Percentiles rank a stretch among this genome's conserved stretches.
Evolutionary conservation across 2,888 invertebrate species (phyloP).

Genomic region (Arctia plantaginis): DNA sequence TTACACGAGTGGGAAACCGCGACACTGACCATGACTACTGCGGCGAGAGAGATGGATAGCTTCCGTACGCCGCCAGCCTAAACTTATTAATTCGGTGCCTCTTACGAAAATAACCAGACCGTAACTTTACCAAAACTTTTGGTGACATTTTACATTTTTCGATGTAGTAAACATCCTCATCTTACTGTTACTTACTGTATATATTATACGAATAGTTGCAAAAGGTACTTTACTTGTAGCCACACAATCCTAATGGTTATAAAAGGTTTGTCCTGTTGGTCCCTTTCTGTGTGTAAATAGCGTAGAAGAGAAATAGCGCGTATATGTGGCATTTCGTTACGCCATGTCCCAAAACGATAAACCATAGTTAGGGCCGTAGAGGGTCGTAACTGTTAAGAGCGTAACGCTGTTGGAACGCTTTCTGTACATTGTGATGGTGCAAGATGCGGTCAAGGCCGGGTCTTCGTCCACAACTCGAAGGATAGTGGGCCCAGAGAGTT

Average conservation of each 20-base stretch:
- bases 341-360: constrained; percentile 3
- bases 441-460: neutral
- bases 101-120: neutral
- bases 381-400: neutral
- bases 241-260: neutral
- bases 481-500: neutral
- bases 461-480: neutral
- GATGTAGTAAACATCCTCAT: neutral
- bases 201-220: neutral
- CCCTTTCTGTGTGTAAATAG: neutral
- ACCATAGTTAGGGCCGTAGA: neutral
- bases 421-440: neutral
- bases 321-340: neutral
- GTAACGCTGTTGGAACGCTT: neutral
- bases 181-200: neutral
- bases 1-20: constrained; percentile 6
- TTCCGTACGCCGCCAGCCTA: neutral
- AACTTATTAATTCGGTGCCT: constrained; percentile 6
- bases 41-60: neutral
- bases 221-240: neutral
- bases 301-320: neutral
- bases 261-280: neutral
- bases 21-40: constrained; percentile 17
- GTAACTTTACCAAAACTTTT: neutral
- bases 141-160: neutral